Evolutionary conservation across 2,888 invertebrate species (phyloP).

Genomic region (Cyclophora punctaria): DNA sequence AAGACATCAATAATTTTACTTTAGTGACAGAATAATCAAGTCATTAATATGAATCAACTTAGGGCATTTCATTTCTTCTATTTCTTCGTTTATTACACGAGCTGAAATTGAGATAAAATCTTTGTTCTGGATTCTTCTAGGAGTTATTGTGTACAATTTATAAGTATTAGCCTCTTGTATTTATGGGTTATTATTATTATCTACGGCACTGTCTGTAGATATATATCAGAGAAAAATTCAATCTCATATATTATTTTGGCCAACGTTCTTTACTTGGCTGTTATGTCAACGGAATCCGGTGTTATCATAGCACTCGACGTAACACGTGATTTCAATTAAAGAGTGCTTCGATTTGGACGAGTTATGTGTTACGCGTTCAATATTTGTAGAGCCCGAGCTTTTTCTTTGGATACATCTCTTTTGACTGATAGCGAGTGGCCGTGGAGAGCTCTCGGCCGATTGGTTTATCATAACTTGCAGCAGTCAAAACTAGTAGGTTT

Average conservation of each 20-base stretch:
- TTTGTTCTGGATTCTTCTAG: not conserved
- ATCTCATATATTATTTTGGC: no score
- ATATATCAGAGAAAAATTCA: no score
- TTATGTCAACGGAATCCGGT: constrained; percentile 39
- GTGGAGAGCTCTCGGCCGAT: constrained; percentile 33
- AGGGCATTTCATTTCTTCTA: no score
- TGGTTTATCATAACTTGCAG: constrained; percentile 54
- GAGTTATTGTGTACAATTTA: constrained; percentile 14
- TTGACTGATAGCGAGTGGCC: constrained; percentile 20
- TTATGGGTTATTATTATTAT: no score
- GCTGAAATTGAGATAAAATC: not conserved
- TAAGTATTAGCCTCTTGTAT: not conserved
- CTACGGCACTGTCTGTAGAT: constrained; percentile 22
- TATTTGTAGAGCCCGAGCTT: constrained; percentile 37
- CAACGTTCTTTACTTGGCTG: constrained; percentile 6
- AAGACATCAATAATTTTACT: constrained; percentile 16
- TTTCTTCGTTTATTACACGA: no score
- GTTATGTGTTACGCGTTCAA: constrained; percentile 53
- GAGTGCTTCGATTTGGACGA: constrained; percentile 58
- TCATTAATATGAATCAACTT: constrained; percentile 22
- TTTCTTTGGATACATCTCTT: constrained; percentile 23
- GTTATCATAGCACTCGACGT: constrained; percentile 62
- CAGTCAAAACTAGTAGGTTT: constrained; percentile 62
- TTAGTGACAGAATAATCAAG: not conserved
- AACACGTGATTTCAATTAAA: constrained; percentile 74